Evolutionary conservation across 1,140 invertebrate genomes (phyloP), one percentile per base, ranked within the genome.

Genomic region (Polypedilum vanderplanki): DNA sequence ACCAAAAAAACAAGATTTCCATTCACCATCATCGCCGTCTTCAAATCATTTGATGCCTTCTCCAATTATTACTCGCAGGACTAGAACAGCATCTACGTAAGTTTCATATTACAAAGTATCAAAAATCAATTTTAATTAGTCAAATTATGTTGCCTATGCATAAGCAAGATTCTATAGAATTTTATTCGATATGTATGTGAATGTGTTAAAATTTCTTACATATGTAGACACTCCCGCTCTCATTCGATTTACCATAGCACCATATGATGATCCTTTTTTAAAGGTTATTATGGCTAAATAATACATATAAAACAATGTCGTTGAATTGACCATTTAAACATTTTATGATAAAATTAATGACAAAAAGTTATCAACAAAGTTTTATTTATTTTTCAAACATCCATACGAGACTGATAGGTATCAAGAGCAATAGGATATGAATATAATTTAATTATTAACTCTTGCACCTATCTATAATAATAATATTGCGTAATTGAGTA

Each of bases 1-100:
- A 15, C 46, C 46, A 57, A 57, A 57, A 57, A 57, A 57, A 5
- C 24, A 33, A 12, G 46, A 57, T 57, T 57, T 57, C 3, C 12
- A 57, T 3, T 70, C 65, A 9, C 65, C 65, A 70, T 20, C 17
- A 5, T 10, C 15, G 9, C 17, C 17, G 65, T 22, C 65, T 70
- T 20, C 17, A 20, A 22, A 22, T 20, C 20, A 70, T 70, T 18
- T 70, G 9, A 70, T 70, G 65, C 65, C 65, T 18, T 20, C 17
- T 10, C 65, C 65, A 22, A 88, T 93, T 78, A 91, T 92, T 67
- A 93, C 91, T 7, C 86, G 90, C 79, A 84, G 91, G 77, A 93
- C 88, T 77, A 85, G 92, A 79, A 92, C 91, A 75, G 87, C 90
- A 77, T 93, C 91, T 76, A 91, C 89, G 91, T 93, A 86, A 88